Conservation (phyloP, 2,888 invertebrate species). For the Parnassius smintheus region DNA sequence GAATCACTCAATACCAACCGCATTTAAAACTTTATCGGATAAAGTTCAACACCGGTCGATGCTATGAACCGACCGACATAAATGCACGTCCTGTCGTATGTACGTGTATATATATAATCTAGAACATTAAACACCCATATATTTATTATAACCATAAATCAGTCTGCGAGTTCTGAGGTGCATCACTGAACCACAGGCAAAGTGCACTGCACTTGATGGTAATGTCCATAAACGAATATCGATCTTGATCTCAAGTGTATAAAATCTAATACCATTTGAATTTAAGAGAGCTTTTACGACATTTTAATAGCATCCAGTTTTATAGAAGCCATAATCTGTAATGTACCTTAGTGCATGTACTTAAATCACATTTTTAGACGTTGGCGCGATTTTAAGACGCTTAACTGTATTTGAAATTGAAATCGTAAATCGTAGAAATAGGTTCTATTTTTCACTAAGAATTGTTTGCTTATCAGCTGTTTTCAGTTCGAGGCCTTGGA, state of each 20-base stretch:
- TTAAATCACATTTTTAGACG: slow-evolving; percentile 53
- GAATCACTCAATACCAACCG: slow-evolving; percentile 13
- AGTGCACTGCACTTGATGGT: slow-evolving; percentile 70
- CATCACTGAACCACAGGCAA: slow-evolving; percentile 62
- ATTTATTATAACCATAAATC: slow-evolving; percentile 79
- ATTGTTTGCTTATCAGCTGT: slow-evolving; percentile 38
- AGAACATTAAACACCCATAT: slow-evolving; percentile 74
- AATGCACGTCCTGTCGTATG: slow-evolving; percentile 8
- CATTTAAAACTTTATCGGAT: slow-evolving; percentile 15
- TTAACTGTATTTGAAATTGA: slow-evolving; percentile 29
- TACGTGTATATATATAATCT: slow-evolving; percentile 67
- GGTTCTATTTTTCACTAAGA: slow-evolving; percentile 3
- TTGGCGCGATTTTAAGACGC: slow-evolving; percentile 49
- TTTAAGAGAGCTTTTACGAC: slow-evolving; percentile 29
- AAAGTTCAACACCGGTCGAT: slow-evolving; percentile 23
- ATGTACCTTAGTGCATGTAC: slow-evolving; percentile 48
- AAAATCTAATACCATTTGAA: slow-evolving; percentile 33
- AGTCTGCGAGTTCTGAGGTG: slow-evolving; percentile 68
- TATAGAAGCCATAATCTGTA: slow-evolving; percentile 44
- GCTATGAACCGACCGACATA: slow-evolving; percentile 17
- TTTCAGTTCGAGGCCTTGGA: slow-evolving; percentile 40
- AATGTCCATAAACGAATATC: slow-evolving; percentile 27
- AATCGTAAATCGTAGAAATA: slow-evolving; percentile 8
- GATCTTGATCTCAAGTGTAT: slow-evolving; percentile 24
- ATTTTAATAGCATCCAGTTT: slow-evolving; percentile 37